Conservation (phyloP, 2,888 invertebrate species). For the Lissonota sp. region DNA sequence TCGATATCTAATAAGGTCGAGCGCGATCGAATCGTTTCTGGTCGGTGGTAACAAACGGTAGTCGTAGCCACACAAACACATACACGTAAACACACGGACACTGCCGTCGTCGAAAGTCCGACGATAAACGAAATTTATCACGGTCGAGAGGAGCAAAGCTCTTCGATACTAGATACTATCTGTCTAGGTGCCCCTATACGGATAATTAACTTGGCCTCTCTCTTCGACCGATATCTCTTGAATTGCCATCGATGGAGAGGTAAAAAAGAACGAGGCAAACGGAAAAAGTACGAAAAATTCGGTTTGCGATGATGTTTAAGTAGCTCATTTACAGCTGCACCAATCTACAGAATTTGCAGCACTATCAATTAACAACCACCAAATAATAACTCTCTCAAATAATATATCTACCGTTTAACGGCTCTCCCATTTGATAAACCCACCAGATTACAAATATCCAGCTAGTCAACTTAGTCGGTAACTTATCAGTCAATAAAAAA, state of each 20-base stretch:
- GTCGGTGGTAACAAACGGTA: slow-evolving; percentile 45
- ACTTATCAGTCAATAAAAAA: too few species aligned
- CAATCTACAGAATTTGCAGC: too few species aligned
- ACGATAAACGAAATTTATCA: slow-evolving; percentile 70
- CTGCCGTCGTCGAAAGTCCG: slow-evolving; percentile 52
- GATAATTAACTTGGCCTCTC: slow-evolving; percentile 61
- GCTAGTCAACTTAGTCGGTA: too few species aligned
- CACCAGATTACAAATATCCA: too few species aligned
- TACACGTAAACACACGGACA: not conserved
- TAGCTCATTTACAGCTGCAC: too few species aligned
- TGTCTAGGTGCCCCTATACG: slow-evolving; percentile 48
- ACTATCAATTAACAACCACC: too few species aligned
- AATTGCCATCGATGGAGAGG: slow-evolving; percentile 1
- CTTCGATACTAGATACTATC: slow-evolving; percentile 60
- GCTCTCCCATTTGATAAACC: too few species aligned
- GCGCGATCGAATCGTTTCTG: slow-evolving; percentile 62
- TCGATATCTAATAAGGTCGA: slow-evolving; percentile 68
- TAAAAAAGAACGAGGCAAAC: not conserved
- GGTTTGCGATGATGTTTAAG: too few species aligned
- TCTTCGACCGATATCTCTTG: slow-evolving; percentile 19
- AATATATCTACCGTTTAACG: too few species aligned
- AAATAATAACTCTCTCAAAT: too few species aligned
- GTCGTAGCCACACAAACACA: not conserved
- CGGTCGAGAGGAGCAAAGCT: slow-evolving; percentile 62
- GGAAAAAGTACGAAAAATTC: not conserved